Percentiles rank a stretch among this genome's conserved stretches.
phyloP scores from a whole-genome alignment of 2,113 vertebrate species.

The Brienomyrus longianalis region DNA sequence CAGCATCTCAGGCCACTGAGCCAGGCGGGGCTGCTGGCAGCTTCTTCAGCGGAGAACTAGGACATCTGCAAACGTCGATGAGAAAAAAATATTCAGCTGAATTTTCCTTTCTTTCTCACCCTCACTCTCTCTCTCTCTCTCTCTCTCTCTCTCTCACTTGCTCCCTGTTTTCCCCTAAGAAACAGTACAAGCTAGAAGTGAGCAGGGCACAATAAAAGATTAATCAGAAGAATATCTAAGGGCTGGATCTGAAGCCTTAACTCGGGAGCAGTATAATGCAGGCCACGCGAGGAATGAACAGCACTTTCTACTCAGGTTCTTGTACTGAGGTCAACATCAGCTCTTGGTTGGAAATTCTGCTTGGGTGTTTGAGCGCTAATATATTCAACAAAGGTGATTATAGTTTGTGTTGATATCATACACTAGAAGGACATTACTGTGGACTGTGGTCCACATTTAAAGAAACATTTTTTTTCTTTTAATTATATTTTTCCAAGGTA shows the following conservation, averaged over 20 bases:
- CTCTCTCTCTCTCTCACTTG: neutral
- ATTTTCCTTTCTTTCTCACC: neutral
- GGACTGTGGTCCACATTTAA: neutral
- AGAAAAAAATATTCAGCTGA: neutral
- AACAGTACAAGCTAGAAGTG: constrained; percentile 25
- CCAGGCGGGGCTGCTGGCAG: neutral
- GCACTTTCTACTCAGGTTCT: neutral
- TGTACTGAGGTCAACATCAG: neutral
- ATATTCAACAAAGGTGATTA: neutral
- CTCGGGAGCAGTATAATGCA: neutral
- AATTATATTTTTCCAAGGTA: neutral
- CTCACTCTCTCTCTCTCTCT: neutral
- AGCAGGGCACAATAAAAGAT: constrained; percentile 13
- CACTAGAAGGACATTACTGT: neutral
- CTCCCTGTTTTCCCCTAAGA: constrained; percentile 15
- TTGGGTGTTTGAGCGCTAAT: neutral
- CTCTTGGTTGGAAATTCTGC: neutral
- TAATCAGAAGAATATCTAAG: constrained; percentile 17
- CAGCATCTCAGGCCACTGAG: neutral
- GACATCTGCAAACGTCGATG: neutral
- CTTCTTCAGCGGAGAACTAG: neutral
- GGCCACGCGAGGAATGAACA: neutral
- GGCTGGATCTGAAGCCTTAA: neutral
- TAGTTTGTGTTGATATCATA: neutral
- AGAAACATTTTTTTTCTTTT: neutral